Evolutionary conservation across 2,797 vertebrate species (phyloP).

Genomic region (Sebastes taczanowskii): DNA sequence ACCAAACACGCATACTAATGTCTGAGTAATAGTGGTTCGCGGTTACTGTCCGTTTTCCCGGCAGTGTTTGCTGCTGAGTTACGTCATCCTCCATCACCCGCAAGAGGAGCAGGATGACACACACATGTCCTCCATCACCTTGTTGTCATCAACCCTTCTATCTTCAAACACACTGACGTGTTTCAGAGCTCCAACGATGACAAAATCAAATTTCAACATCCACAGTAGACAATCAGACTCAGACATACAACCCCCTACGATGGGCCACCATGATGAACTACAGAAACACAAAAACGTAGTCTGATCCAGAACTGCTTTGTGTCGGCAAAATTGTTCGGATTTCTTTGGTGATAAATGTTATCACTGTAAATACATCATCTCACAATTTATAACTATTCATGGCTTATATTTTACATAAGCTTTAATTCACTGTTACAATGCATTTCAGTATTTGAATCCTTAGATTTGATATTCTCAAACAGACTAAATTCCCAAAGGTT

Average conservation of each 20-base stretch:
- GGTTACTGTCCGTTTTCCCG: background rate
- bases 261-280: background rate
- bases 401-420: background rate
- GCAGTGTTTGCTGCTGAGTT: slow-evolving; percentile 11
- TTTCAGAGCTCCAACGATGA: slow-evolving; percentile 9
- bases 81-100: background rate
- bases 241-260: background rate
- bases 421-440: background rate
- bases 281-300: background rate
- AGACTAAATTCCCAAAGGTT: background rate
- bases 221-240: background rate
- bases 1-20: background rate
- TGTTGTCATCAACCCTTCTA: slow-evolving; percentile 2
- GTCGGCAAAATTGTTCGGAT: background rate
- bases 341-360: background rate
- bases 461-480: background rate
- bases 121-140: background rate
- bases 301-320: background rate
- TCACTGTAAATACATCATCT: background rate
- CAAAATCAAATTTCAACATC: background rate
- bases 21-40: background rate
- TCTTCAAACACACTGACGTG: background rate
- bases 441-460: background rate
- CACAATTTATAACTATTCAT: background rate
- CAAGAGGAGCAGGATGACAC: background rate